Base-by-base conservation (phyloP, 2,888 invertebrate species). In the Ashinkailepas kermadecensis region DNA sequence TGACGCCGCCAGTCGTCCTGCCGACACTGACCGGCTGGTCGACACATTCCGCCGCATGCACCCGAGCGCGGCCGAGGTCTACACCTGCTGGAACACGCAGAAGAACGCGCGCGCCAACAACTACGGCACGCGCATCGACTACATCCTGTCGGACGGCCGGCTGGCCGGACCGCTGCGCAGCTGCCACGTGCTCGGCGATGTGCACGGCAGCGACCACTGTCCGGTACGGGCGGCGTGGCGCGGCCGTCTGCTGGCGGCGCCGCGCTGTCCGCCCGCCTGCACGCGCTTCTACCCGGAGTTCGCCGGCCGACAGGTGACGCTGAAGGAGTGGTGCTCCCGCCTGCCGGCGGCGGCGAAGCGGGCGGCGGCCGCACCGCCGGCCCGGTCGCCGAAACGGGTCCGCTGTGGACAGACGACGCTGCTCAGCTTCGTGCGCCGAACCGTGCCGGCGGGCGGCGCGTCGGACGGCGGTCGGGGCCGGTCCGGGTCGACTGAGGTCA, bases 191-290 rank as follows among this genome's bases (percentile, higher is more conserved):
- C 80, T 86, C 23, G 82, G 85, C 54, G 86, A 87, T 25, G 83
- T 87, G 58, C 67, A 84, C 81, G 89, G 90, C 0, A 89, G 89
- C 62, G 90, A 90, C 85, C 90, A 90, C 83, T 90, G 90, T 84
- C 90, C 90, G 0, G 88, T 89, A 0, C 85, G 84, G 64, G 86
- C 87, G 7, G 62, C 81, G 13, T 84, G 87, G n/a, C 84, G 87
- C n/a, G 83, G 85, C 23, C 84, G 85, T 79, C 81, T 86, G 12
- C 80, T 87, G 12, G 84, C 86, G 21, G 83, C 87, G 12, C 78
- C 81, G 56, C 86, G 85, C 81, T 86, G 86, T 82, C 89, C 89
- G 9, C 83, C 85, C 0, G 82, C 88, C 18, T 89, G 88, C 84
- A 87, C 89, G 10, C 88, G 87, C 82, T 86, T 85, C 82, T 87